A percentile compares a stretch with the other conserved stretches of the same genome.
Conservation (phyloP, 2,113 vertebrate genomes). For the Accipiter cooperii region DNA sequence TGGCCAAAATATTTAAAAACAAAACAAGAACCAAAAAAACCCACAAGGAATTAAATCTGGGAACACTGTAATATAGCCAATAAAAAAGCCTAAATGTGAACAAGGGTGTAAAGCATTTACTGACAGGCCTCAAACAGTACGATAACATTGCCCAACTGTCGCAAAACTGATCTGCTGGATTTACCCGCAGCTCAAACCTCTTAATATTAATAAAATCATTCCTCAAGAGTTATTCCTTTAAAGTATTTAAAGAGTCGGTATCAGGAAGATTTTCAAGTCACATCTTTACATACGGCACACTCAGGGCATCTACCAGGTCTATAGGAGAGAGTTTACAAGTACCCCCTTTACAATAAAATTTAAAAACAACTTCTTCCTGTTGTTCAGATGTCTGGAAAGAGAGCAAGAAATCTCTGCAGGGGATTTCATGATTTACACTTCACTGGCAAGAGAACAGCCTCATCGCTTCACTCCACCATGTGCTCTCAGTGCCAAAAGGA, state of each 20-base stretch:
- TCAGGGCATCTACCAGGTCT: background rate
- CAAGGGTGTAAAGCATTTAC: background rate
- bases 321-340: background rate
- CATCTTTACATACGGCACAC: background rate
- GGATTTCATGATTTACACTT: background rate
- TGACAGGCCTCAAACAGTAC: background rate
- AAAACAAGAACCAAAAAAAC: background rate
- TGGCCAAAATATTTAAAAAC: background rate
- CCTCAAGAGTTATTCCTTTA: background rate
- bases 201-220: background rate
- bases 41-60: background rate
- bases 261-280: background rate
- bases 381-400: background rate
- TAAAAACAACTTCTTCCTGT: background rate
- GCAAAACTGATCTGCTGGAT: background rate
- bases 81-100: background rate
- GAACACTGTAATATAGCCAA: background rate
- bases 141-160: background rate
- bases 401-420: background rate
- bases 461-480: background rate
- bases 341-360: background rate
- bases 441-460: background rate
- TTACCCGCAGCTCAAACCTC: background rate
- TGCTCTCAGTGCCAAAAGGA: background rate
- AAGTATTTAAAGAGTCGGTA: background rate